Evolutionary conservation across 2,797 vertebrate species (phyloP), one percentile per base, ranked within the genome.

Genomic region (Tangara arthus): DNA sequence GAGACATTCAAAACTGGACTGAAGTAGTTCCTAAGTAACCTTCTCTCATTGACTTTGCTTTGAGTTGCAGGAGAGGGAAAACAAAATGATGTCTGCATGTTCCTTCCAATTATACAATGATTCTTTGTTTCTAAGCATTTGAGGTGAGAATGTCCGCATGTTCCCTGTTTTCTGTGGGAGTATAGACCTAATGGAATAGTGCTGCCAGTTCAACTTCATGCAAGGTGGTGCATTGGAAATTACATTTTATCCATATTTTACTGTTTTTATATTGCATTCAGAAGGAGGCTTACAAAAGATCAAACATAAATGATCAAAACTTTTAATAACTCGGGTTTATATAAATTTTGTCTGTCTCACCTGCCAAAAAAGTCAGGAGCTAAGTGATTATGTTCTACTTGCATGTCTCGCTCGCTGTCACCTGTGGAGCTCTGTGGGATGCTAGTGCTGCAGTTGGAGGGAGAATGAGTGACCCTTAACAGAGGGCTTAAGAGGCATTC

Each of bases 381-480:
- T 65, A 64, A 68, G 64, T 52, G 60, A 85, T 79, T 61, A 39
- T 64, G 50, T 90, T 60, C 24, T 64, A 8, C 68, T 53, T 80
- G 50, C 20, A 18, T 91, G 27, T 57, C 18, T 60, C 2, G 26
- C 41, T 69, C 46, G 63, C 76, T 87, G 34, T 84, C 52, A 76
- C 82, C 75, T 89, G 56, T 70, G 64, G 23, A 61, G 39, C 49
- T 89, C 44, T 47, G 46, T 42, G 39, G 35, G 80, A 39, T 72
- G 42, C 2, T 5, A 20, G n/a, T 81, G 65, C 20, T 89, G 66
- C 63, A 66, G 61, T 42, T 27, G 82, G 39, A 80, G 65, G 61
- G 80, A 73, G 91, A 79, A 63, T 79, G 71, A 87, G 55, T 87
- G 81, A 76, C 82, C 80, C 41, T 92, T 95, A 89, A 32, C 14